A percentile compares a stretch with the other conserved stretches of the same genome.
Evolutionary conservation across 1,140 invertebrate genomes (phyloP).

Genomic region (Matsumurasca onukii): DNA sequence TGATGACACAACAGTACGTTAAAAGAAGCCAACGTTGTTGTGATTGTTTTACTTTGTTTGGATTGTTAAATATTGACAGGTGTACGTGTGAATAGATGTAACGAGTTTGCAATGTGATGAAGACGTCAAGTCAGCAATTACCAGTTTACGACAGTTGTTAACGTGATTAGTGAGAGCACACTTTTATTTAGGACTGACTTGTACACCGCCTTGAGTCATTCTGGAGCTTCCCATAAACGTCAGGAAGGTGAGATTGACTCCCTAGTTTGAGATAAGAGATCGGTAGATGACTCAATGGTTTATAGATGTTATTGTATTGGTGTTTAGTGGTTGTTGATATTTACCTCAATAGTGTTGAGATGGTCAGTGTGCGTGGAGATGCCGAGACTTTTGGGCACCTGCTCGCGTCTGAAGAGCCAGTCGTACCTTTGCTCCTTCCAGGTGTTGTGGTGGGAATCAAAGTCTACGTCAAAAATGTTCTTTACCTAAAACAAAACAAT

Average conservation of each 20-base stretch:
- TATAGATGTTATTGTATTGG: no score
- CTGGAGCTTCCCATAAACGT: no score
- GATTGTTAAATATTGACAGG: no score
- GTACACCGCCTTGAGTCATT: no score
- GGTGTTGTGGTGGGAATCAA: slow-evolving; percentile 48
- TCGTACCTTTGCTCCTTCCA: slow-evolving; percentile 54
- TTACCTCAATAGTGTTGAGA: slow-evolving; percentile 52
- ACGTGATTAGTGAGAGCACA: not conserved
- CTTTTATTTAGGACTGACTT: not conserved
- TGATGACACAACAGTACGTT: no score
- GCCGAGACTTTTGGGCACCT: slow-evolving; percentile 55
- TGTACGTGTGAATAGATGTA: no score
- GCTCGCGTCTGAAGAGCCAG: slow-evolving; percentile 52
- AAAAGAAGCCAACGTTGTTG: no score
- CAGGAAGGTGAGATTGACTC: no score
- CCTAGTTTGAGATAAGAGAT: no score
- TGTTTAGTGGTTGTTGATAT: no score
- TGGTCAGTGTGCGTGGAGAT: slow-evolving; percentile 48
- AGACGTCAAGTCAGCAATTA: not conserved
- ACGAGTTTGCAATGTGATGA: not conserved
- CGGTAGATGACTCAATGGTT: no score
- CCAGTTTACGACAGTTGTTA: not conserved
- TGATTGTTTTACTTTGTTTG: no score
- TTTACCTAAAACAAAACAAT: slow-evolving; percentile 49
- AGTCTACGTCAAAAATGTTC: slow-evolving; percentile 53